Evolutionary conservation across 1,140 invertebrate species (phyloP).

Genomic region (Drosophila melanica): DNA sequence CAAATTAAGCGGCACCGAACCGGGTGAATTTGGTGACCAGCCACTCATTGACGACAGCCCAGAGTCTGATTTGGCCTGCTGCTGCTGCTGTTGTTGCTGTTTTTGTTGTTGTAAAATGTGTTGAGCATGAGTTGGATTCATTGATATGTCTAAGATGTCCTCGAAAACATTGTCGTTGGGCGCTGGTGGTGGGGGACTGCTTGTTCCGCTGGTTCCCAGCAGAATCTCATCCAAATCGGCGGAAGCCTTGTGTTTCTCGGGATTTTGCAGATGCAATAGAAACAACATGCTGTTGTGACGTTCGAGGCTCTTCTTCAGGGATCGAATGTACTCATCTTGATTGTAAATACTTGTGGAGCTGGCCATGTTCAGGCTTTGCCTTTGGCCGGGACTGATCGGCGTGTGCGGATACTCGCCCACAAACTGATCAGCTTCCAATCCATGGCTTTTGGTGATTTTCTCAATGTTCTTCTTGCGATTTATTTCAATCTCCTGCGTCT

Average conservation of each 20-base stretch:
- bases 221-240: conserved; percentile 53
- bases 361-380: not conserved
- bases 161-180: conserved; percentile 84
- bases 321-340: conserved; percentile 81
- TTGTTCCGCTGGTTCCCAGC: conserved; percentile 84
- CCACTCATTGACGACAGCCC: conserved; percentile 93
- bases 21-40: conserved; percentile 90
- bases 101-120: not conserved
- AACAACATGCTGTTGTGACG: conserved; percentile 83
- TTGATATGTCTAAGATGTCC: conserved; percentile 2
- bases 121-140: conserved; percentile 8
- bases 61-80: conserved; percentile 89
- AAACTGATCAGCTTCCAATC: not conserved
- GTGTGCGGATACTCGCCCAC: not conserved
- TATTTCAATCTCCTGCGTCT: conserved; percentile 78
- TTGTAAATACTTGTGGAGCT: conserved; percentile 65
- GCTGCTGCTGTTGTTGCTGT: conserved; percentile 67
- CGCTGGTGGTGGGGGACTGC: conserved; percentile 90
- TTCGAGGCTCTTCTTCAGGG: conserved; percentile 74
- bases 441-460: conserved; percentile 32
- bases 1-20: conserved; percentile 31
- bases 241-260: conserved; percentile 56
- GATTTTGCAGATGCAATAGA: conserved; percentile 79
- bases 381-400: not conserved
- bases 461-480: conserved; percentile 67